phyloP scores from a whole-genome alignment of 1,140 invertebrate genomes.

The Cardiocondyla obscurior region DNA sequence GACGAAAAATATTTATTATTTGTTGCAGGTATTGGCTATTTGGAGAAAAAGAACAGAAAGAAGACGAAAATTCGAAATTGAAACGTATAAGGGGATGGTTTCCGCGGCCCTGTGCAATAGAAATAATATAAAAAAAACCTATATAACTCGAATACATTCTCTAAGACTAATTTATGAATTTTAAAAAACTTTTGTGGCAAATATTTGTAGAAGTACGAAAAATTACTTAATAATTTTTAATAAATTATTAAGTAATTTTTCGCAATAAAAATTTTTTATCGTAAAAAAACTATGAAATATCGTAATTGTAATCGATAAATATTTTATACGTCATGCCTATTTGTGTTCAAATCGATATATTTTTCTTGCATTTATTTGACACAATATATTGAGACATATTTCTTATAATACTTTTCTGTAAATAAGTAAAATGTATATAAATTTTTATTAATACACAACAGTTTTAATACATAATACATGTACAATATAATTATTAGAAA shows the following conservation, averaged over 20 bases:
- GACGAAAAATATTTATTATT: neutral
- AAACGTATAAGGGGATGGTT: constrained; percentile 91
- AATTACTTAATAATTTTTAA: neutral
- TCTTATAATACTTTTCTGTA: neutral
- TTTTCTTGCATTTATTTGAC: neutral
- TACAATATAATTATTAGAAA: too few relatives aligned
- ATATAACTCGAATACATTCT: neutral
- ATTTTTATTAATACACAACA: neutral
- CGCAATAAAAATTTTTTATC: neutral
- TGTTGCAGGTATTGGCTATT: constrained; percentile 92
- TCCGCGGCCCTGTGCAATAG: constrained; percentile 89
- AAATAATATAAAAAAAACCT: constrained; percentile 83
- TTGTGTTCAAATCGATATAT: neutral
- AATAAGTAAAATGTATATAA: neutral
- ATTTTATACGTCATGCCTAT: neutral
- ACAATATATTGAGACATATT: neutral
- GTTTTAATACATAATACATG: neutral
- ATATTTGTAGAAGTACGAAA: constrained; percentile 55
- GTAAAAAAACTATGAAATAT: neutral
- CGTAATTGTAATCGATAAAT: neutral
- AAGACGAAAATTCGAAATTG: constrained; percentile 63
- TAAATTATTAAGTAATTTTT: neutral
- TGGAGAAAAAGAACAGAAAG: constrained; percentile 87
- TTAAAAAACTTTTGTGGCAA: constrained; percentile 30
- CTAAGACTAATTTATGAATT: neutral